phyloP scores from a whole-genome alignment of 2,797 vertebrate genomes.

The Typhlichthys subterraneus region DNA sequence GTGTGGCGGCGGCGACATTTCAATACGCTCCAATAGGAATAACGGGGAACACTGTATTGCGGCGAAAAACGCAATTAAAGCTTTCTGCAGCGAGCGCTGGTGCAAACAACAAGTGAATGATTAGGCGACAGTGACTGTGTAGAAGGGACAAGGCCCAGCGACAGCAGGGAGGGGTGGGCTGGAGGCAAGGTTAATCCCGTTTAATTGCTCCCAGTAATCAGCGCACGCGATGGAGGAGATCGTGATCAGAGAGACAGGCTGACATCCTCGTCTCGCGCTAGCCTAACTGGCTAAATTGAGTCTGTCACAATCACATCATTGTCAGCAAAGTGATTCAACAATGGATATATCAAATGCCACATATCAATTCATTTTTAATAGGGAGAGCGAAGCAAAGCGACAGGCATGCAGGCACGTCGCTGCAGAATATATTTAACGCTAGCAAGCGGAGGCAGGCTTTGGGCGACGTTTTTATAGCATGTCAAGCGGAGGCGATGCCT shows the following conservation, averaged over 20 bases:
- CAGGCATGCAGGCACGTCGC: slow-evolving; percentile 32
- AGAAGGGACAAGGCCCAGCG: slow-evolving; percentile 43
- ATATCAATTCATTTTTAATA: slow-evolving; percentile 68
- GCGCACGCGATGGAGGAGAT: slow-evolving; percentile 55
- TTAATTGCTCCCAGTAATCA: slow-evolving; percentile 70
- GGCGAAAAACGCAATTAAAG: slow-evolving; percentile 67
- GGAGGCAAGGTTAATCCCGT: slow-evolving; percentile 58
- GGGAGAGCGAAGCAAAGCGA: slow-evolving; percentile 27
- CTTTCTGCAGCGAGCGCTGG: slow-evolving; percentile 51
- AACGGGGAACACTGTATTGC: slow-evolving; percentile 54
- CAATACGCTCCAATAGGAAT: slow-evolving; percentile 61
- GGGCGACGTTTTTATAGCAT: slow-evolving; percentile 35
- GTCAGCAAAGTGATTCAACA: slow-evolving; percentile 59
- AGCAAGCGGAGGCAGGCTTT: slow-evolving; percentile 28
- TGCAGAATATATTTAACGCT: slow-evolving; percentile 30
- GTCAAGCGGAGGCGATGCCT: slow-evolving; percentile 62
- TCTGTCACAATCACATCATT: slow-evolving; percentile 68
- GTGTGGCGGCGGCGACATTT: slow-evolving; percentile 59
- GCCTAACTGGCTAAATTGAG: slow-evolving; percentile 64
- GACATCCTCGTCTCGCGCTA: slow-evolving; percentile 50
- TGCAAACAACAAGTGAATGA: slow-evolving; percentile 41
- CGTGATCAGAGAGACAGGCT: slow-evolving; percentile 59
- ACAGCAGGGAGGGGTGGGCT: slow-evolving; percentile 38
- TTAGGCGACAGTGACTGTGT: slow-evolving; percentile 39
- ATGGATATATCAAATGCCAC: slow-evolving; percentile 63